A percentile compares a stretch with the other conserved stretches of the same genome.
These are phyloP conservation scores for Tachina grossa DNA, from an alignment of 2,888 invertebrate genomes.

Conservation along the genomic window DNA sequence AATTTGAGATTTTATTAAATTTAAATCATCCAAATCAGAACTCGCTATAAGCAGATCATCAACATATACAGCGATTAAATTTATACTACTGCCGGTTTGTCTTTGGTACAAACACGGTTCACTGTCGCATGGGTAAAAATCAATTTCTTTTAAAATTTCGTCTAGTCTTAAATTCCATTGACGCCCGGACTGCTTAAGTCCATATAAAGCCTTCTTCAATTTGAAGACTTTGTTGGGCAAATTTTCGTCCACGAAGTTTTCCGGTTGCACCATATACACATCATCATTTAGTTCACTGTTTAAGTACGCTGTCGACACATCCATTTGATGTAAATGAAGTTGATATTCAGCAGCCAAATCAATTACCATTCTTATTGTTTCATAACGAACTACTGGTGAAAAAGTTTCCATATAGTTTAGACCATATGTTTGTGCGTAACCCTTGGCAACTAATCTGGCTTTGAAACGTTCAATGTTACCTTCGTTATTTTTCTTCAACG, in stretches of 20 bases:
- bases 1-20: constrained; percentile 60
- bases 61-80: constrained; percentile 69
- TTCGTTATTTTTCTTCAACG: constrained; percentile 16
- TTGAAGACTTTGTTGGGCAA: constrained; percentile 47
- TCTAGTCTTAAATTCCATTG: constrained; percentile 69
- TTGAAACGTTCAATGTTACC: constrained; percentile 34
- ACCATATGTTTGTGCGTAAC: constrained; percentile 55
- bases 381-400: constrained; percentile 68
- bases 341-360: constrained; percentile 68
- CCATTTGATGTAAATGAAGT: constrained; percentile 70
- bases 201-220: constrained; percentile 70
- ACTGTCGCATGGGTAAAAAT: constrained; percentile 59
- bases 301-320: constrained; percentile 66
- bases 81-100: constrained; percentile 40
- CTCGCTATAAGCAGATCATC: constrained; percentile 68
- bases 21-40: constrained; percentile 59
- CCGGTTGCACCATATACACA: constrained; percentile 63
- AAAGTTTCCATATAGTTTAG: constrained; percentile 67
- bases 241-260: constrained; percentile 48
- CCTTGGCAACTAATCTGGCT: constrained; percentile 61
- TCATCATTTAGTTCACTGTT: constrained; percentile 63
- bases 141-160: constrained; percentile 58
- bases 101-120: constrained; percentile 66
- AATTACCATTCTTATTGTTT: constrained; percentile 68
- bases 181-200: constrained; percentile 71